phyloP scores from a whole-genome alignment of 2,888 invertebrate species.

The Archips xylosteana region DNA sequence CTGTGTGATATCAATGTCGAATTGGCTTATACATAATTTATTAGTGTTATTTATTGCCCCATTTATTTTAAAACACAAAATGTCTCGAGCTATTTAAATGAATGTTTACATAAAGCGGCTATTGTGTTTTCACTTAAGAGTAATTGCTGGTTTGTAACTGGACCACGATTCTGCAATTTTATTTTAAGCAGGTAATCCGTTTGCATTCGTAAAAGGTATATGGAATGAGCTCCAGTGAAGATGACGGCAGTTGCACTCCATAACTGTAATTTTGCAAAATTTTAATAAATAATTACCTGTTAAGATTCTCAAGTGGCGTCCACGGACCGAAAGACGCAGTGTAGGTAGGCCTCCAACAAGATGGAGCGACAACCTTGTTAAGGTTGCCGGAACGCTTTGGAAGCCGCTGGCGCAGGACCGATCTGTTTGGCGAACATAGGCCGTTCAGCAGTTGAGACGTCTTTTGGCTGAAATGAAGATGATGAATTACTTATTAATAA shows the following conservation, averaged over 20 bases:
- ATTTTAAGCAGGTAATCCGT: slow-evolving; percentile 13
- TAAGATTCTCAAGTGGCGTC: too few relatives aligned
- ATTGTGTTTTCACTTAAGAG: slow-evolving; percentile 72
- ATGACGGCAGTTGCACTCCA: not conserved
- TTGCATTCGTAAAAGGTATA: slow-evolving; percentile 11
- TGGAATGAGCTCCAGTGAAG: not conserved
- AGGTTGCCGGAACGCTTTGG: too few relatives aligned
- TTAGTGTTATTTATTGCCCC: slow-evolving; percentile 74
- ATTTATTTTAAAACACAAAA: slow-evolving; percentile 71
- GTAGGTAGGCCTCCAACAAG: too few relatives aligned
- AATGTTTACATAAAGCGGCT: slow-evolving; percentile 66
- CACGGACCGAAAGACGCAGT: too few relatives aligned
- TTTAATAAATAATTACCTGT: not conserved
- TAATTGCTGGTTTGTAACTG: slow-evolving; percentile 63
- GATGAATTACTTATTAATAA: too few relatives aligned
- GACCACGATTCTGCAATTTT: slow-evolving; percentile 66
- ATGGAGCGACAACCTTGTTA: too few relatives aligned
- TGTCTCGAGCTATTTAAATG: slow-evolving; percentile 69
- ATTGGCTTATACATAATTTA: slow-evolving; percentile 75
- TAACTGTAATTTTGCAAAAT: not conserved
- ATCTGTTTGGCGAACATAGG: too few relatives aligned
- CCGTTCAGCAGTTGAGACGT: too few relatives aligned
- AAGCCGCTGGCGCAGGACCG: too few relatives aligned
- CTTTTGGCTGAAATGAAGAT: too few relatives aligned
- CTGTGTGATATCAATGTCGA: slow-evolving; percentile 68